Evolutionary conservation across 2,113 vertebrate genomes (phyloP), one percentile per base, ranked within the genome.

Genomic region (Calyptommatus sinebrachiatus): DNA sequence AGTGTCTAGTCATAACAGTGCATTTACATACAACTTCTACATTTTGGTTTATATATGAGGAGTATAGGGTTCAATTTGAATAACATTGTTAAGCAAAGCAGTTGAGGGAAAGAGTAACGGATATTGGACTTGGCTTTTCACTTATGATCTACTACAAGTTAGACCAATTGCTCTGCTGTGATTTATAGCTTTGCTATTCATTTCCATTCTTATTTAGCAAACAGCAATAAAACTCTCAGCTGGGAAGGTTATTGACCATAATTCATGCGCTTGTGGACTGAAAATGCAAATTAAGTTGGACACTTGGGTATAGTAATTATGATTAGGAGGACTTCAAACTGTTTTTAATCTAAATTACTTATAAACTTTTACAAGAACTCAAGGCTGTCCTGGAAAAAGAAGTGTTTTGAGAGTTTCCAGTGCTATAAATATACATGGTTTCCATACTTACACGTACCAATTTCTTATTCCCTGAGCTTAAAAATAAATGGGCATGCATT

Each of bases 241-340:
- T 8, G 28, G 85, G 85, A 90, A 73, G 88, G 91, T 81, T 80
- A 88, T 92, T 88, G 80, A 83, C 81, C 75, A 74, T 83, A 83
- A 88, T 89, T 85, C 3, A 16, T 87, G 77, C 76, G 57, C 72
- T 71, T 83, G 67, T 88, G 75, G 83, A 77, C 84, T 92, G 85
- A 80, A 84, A 87, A 89, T 80, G 74, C 80, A 50, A 87, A 79
- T 62, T 28, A 79, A 81, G 83, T 46, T 76, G 83, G 87, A 67
- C 73, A 28, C 57, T 76, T 68, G 77, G 28, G 35, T 31, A 66
- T 45, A 84, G 77, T 31, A 86, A 7, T 81, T 77, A 24, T 0
- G 62, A 74, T 77, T 67, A 80, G 53, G 18, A 83, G 68, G 84
- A 68, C 20, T 41, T 81, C n/a, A 2, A 70, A 83, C 29, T 73